phyloP scores from a whole-genome alignment of 2,888 invertebrate genomes.

The Tetragonisca angustula region DNA sequence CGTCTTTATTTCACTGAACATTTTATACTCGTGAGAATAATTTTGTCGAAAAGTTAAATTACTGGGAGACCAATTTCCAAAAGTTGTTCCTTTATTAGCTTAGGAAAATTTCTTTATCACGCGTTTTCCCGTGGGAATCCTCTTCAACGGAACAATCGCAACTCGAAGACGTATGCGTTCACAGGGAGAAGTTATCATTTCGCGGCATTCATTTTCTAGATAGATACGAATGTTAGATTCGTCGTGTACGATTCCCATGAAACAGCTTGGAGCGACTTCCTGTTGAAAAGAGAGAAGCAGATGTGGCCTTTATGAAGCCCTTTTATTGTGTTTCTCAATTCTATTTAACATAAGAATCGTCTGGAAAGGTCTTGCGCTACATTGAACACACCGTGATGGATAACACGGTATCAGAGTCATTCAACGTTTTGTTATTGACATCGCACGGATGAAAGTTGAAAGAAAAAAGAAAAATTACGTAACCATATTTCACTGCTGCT shows the following conservation, averaged over 20 bases:
- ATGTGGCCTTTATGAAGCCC: conserved; percentile 37
- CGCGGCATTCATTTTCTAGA: conserved; percentile 9
- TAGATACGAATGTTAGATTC: conserved; percentile 40
- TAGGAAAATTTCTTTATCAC: background rate
- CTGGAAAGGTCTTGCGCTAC: conserved; percentile 27
- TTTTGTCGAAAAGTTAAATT: too few relatives aligned
- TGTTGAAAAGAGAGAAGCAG: conserved; percentile 55
- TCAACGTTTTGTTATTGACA: conserved; percentile 12
- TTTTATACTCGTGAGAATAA: too few relatives aligned
- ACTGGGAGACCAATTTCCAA: too few relatives aligned
- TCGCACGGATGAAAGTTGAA: background rate
- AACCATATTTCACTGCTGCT: too few relatives aligned
- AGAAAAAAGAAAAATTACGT: too few relatives aligned
- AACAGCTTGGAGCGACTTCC: conserved; percentile 64
- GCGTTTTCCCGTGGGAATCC: background rate
- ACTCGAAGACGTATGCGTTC: background rate
- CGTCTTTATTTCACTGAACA: too few relatives aligned
- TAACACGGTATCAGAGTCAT: conserved; percentile 30
- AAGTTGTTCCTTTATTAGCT: background rate
- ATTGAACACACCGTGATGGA: conserved; percentile 1
- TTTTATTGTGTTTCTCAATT: conserved; percentile 50
- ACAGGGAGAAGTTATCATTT: conserved; percentile 20
- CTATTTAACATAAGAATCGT: conserved; percentile 47
- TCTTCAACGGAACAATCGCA: background rate
- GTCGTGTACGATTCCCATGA: conserved; percentile 66